Evolutionary conservation across 2,888 invertebrate genomes (phyloP).

Genomic region (Cybosia mesomella): DNA sequence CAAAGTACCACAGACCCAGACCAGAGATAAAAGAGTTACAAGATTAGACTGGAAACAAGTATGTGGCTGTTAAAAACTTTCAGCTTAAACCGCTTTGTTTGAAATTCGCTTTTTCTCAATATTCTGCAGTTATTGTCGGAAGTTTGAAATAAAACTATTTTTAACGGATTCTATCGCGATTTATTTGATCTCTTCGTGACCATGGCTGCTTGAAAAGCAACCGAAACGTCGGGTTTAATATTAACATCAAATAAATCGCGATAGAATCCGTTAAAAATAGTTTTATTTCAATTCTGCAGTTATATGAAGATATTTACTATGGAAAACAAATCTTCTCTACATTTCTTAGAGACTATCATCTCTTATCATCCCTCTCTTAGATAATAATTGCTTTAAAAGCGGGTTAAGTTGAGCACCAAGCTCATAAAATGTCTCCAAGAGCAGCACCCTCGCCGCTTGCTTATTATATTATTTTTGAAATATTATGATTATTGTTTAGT

Average conservation of each 20-base stretch:
- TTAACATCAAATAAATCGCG: too few relatives aligned
- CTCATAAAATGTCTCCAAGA: not conserved
- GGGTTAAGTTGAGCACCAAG: not conserved
- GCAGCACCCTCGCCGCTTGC: not conserved
- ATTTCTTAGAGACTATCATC: not conserved
- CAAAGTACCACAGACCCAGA: too few relatives aligned
- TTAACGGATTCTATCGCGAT: too few relatives aligned
- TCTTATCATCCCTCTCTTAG: not conserved
- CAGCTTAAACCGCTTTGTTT: not conserved
- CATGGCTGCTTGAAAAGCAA: too few relatives aligned
- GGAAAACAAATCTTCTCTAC: not conserved
- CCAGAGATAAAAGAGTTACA: too few relatives aligned
- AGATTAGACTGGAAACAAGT: too few relatives aligned
- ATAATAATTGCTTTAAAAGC: not conserved
- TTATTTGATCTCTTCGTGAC: too few relatives aligned
- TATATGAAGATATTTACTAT: not conserved
- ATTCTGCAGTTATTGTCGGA: too few relatives aligned
- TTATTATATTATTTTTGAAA: not conserved
- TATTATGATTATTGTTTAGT: conserved; percentile 1
- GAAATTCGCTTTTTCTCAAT: not conserved
- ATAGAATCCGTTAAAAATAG: too few relatives aligned
- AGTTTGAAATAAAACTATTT: too few relatives aligned
- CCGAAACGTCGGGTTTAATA: too few relatives aligned
- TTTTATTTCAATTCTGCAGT: too few relatives aligned
- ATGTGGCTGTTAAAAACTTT: not conserved